phyloP scores from a whole-genome alignment of 2,888 invertebrate species.

The Tetanocera ferruginea region DNA sequence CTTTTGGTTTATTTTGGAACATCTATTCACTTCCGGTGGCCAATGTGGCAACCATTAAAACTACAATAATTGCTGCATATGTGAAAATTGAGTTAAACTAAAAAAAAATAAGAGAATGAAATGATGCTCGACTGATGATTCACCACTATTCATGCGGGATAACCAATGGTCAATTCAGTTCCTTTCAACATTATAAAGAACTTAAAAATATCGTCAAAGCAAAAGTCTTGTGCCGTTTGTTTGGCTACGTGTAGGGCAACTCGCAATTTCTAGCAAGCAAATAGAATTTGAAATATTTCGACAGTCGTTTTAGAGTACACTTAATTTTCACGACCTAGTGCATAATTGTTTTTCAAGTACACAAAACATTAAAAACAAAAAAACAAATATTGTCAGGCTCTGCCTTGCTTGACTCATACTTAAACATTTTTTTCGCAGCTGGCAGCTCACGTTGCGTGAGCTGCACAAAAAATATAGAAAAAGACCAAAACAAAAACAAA shows the following conservation, averaged over 20 bases:
- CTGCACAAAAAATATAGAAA: not conserved
- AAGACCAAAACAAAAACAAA: not conserved
- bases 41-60: not conserved
- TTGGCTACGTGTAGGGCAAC: too few relatives aligned
- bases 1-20: slow-evolving; percentile 20
- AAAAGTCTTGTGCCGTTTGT: too few relatives aligned
- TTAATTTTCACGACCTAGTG: slow-evolving; percentile 32
- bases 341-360: slow-evolving; percentile 19
- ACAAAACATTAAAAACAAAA: not conserved
- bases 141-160: too few relatives aligned
- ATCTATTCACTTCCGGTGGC: not conserved
- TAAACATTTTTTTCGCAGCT: slow-evolving; percentile 20
- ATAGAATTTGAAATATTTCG: too few relatives aligned
- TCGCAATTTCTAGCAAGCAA: too few relatives aligned
- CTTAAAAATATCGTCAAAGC: too few relatives aligned
- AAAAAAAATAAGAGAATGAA: not conserved
- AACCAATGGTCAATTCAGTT: too few relatives aligned
- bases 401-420: not conserved
- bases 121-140: not conserved
- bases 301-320: slow-evolving; percentile 11
- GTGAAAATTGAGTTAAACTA: not conserved
- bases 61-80: not conserved
- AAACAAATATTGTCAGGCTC: not conserved
- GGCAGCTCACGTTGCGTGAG: slow-evolving; percentile 9
- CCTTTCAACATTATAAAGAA: too few relatives aligned